Conservation (phyloP, 2,797 vertebrate genomes). For the Crenichthys baileyi region DNA sequence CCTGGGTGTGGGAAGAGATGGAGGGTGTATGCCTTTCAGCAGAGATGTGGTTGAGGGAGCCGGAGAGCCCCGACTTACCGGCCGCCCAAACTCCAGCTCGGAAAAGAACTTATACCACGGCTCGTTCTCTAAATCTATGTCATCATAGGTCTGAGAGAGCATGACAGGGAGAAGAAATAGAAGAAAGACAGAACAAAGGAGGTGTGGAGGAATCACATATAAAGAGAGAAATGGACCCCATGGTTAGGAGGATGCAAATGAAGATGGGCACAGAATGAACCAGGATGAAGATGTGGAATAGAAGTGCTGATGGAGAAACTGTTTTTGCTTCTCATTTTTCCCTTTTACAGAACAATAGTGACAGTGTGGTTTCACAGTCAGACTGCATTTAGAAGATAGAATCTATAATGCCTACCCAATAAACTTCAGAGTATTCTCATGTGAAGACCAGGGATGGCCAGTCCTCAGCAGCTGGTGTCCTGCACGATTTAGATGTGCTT, state of each 20-base stretch:
- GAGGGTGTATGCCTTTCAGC: conserved; percentile 57
- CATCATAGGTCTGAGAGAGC: conserved; percentile 92
- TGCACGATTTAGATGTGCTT: not conserved
- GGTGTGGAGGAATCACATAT: conserved; percentile 67
- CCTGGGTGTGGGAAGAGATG: conserved; percentile 53
- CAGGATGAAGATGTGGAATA: conserved; percentile 50
- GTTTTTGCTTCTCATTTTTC: not conserved
- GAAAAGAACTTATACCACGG: conserved; percentile 99
- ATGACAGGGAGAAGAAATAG: conserved; percentile 66
- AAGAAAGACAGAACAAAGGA: conserved; percentile 54
- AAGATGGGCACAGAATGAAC: conserved; percentile 61
- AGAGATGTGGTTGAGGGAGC: conserved; percentile 58
- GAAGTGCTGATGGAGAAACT: conserved; percentile 24
- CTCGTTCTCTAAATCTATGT: conserved; percentile 99
- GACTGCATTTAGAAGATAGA: not conserved
- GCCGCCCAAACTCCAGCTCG: conserved; percentile 98
- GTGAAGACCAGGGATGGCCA: not conserved
- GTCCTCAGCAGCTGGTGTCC: not conserved
- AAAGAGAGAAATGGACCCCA: conserved; percentile 73
- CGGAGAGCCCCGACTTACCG: conserved; percentile 89
- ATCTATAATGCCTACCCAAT: not conserved
- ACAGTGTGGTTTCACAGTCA: not conserved
- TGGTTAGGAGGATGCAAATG: conserved; percentile 69
- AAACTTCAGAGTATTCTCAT: not conserved
- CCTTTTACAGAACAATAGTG: not conserved